phyloP scores from a whole-genome alignment of 1,140 invertebrate genomes.

The Nymphalis io region DNA sequence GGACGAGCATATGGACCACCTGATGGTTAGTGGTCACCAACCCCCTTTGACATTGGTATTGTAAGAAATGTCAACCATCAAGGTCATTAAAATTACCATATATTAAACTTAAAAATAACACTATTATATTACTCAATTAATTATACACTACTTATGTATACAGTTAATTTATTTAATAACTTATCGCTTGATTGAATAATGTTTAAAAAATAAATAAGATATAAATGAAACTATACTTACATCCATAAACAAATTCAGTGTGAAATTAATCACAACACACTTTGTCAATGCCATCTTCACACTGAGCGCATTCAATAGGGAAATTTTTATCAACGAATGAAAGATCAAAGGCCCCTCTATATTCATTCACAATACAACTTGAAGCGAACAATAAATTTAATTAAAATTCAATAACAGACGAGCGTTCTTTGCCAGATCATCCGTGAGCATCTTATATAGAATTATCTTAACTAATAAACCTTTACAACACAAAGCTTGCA shows the following conservation, averaged over 20 bases:
- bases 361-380: slow-evolving; percentile 18
- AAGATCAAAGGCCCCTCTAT: slow-evolving; percentile 11
- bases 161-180: no score
- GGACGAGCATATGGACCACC: no score
- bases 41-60: no score
- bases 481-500: neutral
- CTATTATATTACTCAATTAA: no score
- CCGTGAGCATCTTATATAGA: neutral
- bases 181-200: no score
- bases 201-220: neutral
- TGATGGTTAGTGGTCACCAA: no score
- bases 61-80: no score
- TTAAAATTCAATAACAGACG: slow-evolving; percentile 26
- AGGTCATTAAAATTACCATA: no score
- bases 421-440: slow-evolving; percentile 3
- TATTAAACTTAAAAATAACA: no score
- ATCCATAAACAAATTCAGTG: neutral
- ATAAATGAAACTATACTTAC: neutral
- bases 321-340: slow-evolving; percentile 15
- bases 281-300: slow-evolving; percentile 20
- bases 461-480: neutral
- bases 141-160: no score
- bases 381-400: slow-evolving; percentile 27
- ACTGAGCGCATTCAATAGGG: slow-evolving; percentile 7
- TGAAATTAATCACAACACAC: slow-evolving; percentile 13